Evolutionary conservation across 2,888 invertebrate species (phyloP).

Genomic region (Craniophora ligustri): DNA sequence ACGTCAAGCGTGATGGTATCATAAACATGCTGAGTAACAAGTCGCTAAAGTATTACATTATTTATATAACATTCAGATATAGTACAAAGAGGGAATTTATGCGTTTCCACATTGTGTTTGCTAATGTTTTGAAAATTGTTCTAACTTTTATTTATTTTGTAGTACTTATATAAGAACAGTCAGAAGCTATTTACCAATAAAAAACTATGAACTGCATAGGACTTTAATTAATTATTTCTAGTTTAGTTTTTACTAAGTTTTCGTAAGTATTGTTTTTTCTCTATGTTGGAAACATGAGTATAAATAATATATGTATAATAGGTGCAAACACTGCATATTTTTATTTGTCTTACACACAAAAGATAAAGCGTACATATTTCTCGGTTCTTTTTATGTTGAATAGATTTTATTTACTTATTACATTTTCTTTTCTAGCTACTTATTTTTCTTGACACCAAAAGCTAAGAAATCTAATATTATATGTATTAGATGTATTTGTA

Average conservation of each 20-base stretch:
- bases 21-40: constrained; percentile 3
- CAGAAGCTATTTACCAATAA: constrained; percentile 23
- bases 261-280: constrained; percentile 9
- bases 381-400: neutral
- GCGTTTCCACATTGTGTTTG: constrained; percentile 38
- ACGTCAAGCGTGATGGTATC: neutral
- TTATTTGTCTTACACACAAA: neutral
- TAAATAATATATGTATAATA: neutral
- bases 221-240: constrained; percentile 1
- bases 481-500: no score
- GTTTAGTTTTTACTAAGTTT: constrained; percentile 5
- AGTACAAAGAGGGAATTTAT: constrained; percentile 47
- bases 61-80: constrained; percentile 31
- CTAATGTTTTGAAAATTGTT: constrained; percentile 24
- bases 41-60: constrained; percentile 45
- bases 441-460: no score
- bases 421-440: neutral
- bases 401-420: no score
- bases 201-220: constrained; percentile 8
- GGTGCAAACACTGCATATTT: constrained; percentile 11
- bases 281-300: neutral
- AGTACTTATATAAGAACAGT: constrained; percentile 32
- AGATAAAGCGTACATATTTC: neutral
- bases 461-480: no score
- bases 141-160: constrained; percentile 40